Percentiles rank a stretch among this genome's conserved stretches.
These are phyloP conservation scores for Caenorhabditis sp. DNA, from an alignment of 2,888 invertebrate genomes.

Conservation along the genomic window DNA sequence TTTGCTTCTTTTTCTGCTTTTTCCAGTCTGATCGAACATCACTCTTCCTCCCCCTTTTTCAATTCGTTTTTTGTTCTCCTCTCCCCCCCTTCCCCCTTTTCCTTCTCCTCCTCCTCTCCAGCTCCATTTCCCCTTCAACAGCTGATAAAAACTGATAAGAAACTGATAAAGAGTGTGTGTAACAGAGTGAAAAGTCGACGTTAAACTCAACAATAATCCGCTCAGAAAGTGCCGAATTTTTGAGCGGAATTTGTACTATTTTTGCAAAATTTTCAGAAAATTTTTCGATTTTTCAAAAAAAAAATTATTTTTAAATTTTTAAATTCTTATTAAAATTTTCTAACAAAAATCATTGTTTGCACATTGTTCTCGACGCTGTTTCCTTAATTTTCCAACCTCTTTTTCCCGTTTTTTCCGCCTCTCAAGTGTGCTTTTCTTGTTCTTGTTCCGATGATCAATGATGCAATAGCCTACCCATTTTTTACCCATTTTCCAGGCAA, in stretches of 20 bases:
- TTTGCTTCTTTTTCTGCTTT: not conserved
- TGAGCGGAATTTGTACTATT: not conserved
- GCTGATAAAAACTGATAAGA: constrained; percentile 1
- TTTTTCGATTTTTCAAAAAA: constrained; percentile 16
- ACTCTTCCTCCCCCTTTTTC: not conserved
- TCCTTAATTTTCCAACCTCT: not conserved
- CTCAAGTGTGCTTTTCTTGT: no score
- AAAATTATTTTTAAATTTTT: no score
- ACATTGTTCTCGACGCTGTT: not conserved
- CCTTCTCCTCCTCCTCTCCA: not conserved
- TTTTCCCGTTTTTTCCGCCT: not conserved
- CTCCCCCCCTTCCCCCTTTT: not conserved
- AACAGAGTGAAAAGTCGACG: not conserved
- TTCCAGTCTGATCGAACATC: not conserved
- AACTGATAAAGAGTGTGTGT: constrained; percentile 8
- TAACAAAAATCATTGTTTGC: not conserved
- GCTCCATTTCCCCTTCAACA: not conserved
- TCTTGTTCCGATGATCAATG: no score
- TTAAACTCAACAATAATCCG: constrained; percentile 3
- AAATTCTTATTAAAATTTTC: no score
- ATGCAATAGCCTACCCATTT: no score
- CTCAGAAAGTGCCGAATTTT: not conserved
- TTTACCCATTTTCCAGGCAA: no score
- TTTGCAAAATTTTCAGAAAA: not conserved
- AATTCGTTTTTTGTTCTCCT: not conserved